These are phyloP conservation scores for Neoascia interrupta DNA, from an alignment of 2,888 invertebrate species.

Conservation along the genomic window DNA sequence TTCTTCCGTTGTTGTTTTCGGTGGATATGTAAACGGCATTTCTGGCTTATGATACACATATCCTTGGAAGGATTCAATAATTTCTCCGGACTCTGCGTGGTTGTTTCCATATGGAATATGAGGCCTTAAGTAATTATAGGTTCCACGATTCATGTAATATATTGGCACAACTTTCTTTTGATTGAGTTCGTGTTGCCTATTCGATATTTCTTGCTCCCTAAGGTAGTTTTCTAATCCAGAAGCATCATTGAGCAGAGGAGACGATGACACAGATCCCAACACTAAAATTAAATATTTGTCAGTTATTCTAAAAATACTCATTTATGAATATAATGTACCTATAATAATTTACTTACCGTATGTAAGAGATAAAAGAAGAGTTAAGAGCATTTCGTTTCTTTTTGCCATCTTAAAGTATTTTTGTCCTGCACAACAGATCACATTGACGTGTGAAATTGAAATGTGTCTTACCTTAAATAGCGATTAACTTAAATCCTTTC, in stretches of 20 bases:
- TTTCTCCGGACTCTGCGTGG: not conserved
- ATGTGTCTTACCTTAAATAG: too few species aligned
- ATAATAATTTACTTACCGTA: too few species aligned
- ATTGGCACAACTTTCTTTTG: slow-evolving; percentile 1
- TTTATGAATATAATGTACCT: too few species aligned
- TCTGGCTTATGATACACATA: slow-evolving; percentile 33
- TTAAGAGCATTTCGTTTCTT: too few species aligned
- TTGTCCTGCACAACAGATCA: too few species aligned
- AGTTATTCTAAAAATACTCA: too few species aligned
- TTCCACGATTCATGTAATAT: not conserved
- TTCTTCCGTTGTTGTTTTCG: slow-evolving; percentile 20
- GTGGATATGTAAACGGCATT: slow-evolving; percentile 21
- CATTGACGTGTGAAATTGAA: too few species aligned
- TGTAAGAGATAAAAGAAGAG: too few species aligned
- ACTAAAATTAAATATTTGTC: too few species aligned
- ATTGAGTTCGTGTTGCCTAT: slow-evolving; percentile 40
- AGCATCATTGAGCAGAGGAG: not conserved
- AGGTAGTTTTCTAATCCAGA: slow-evolving; percentile 1
- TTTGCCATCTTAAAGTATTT: too few species aligned
- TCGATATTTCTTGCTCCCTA: slow-evolving; percentile 25
- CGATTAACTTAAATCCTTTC: too few species aligned
- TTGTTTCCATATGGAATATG: not conserved
- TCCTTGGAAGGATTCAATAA: slow-evolving; percentile 1
- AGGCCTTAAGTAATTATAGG: slow-evolving; percentile 20
- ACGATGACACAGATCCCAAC: not conserved